A percentile compares a stretch with the other conserved stretches of the same genome.
phyloP scores from a whole-genome alignment of 2,888 invertebrate genomes.

The Itoplectis maculator region DNA sequence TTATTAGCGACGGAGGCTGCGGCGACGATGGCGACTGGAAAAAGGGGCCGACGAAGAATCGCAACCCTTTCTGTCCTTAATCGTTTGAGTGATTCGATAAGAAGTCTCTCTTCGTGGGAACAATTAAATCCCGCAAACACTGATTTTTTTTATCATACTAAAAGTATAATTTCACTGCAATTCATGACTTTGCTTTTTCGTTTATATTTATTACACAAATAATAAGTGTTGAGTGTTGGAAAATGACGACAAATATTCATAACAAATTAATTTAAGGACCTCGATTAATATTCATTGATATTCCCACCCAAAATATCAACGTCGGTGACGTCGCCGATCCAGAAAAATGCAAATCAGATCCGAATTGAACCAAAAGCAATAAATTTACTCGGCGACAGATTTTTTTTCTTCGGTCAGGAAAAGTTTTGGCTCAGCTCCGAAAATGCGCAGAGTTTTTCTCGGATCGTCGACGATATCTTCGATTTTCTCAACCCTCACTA shows the following conservation, averaged over 20 bases:
- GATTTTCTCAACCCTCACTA: constrained; percentile 50
- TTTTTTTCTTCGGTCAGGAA: constrained; percentile 33
- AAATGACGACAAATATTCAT: too few relatives aligned
- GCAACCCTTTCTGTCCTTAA: constrained; percentile 84
- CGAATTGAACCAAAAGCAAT: neutral
- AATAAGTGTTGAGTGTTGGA: too few relatives aligned
- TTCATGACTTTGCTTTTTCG: too few relatives aligned
- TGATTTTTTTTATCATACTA: neutral
- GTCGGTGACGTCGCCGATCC: too few relatives aligned
- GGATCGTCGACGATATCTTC: constrained; percentile 40
- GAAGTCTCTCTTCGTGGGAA: constrained; percentile 71
- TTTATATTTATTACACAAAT: too few relatives aligned
- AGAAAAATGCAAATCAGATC: neutral
- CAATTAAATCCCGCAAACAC: neutral
- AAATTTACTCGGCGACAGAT: constrained; percentile 1
- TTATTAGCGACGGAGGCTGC: constrained; percentile 54
- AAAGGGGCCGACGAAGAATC: constrained; percentile 73
- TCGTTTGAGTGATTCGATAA: constrained; percentile 84
- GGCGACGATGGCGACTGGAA: constrained; percentile 65
- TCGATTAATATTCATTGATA: too few relatives aligned
- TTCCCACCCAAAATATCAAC: too few relatives aligned
- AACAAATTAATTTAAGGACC: too few relatives aligned
- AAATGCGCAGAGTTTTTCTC: constrained; percentile 43
- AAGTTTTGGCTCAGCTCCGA: constrained; percentile 50
- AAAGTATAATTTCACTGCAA: too few relatives aligned